Evolutionary conservation across 92 coral and sea anemone genomes (phyloP).

Genomic region (Zoanthus solanderi): DNA sequence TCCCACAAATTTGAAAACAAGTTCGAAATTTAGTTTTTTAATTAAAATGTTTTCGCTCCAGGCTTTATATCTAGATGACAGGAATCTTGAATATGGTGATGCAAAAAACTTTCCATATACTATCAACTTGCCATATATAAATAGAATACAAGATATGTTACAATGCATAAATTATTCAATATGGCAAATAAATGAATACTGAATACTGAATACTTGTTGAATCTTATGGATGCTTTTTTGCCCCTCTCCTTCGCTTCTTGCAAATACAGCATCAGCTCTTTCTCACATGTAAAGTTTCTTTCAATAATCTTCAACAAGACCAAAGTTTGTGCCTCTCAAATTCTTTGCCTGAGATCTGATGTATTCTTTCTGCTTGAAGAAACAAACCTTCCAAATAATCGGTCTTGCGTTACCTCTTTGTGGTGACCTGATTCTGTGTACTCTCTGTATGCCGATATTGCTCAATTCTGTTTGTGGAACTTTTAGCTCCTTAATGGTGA

Average conservation of each 20-base stretch:
- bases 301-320: constrained; percentile 1
- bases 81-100: constrained; percentile 6
- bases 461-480: neutral
- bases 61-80: neutral
- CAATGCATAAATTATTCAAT: too few relatives aligned
- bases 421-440: constrained; percentile 28
- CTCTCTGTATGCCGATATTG: constrained; percentile 32
- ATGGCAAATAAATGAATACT: too few relatives aligned
- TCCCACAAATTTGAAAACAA: too few relatives aligned
- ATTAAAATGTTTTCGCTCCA: neutral
- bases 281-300: constrained; percentile 17
- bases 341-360: constrained; percentile 14
- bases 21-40: too few relatives aligned
- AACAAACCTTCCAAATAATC: constrained; percentile 27
- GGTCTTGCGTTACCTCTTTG: constrained; percentile 31
- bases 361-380: constrained; percentile 12
- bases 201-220: neutral
- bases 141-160: too few relatives aligned
- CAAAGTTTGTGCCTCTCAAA: neutral
- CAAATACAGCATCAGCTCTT: constrained; percentile 18
- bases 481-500: constrained; percentile 22
- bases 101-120: constrained; percentile 28
- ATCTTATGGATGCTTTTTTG: constrained; percentile 13
- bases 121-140: neutral
- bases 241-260: constrained; percentile 15